Base-by-base conservation (phyloP, 2,888 invertebrate species). In the Folsomia manolachei region DNA sequence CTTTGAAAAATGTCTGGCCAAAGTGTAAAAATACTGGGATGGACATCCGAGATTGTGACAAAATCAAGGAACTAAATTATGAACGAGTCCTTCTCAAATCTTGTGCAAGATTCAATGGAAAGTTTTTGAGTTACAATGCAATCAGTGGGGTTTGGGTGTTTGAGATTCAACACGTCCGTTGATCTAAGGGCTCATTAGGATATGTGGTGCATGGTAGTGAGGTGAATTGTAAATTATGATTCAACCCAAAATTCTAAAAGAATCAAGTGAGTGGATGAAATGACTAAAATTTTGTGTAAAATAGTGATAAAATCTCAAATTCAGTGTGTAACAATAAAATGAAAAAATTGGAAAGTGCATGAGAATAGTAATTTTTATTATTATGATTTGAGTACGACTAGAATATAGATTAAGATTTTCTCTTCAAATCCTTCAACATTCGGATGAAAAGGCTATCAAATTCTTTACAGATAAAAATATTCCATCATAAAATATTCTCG, bases 1-100 rank as follows among this genome's bases (percentile, higher is more conserved):
- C 97, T 0, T 85, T 99, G 63, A 95, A 97, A 84, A 88, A 93
- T 78, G 93, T 97, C 1, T 99, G 95, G 93, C 98, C 98, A 0
- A 86, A 89, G 21, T 94, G 96, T 83, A 90, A 90, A 0, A 89
- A 89, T 69, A 93, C 93, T 81, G 88, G 90, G 2, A 53, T 26
- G 9, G 24, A 27, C 19, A 26, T 62, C 84, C n/a, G n/a, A n/a
- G n/a, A n/a, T n/a, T n/a, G n/a, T n/a, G 62, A 52, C 21, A n/a
- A 63, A n/a, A 18, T 7, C 1, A 11, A 14, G 1, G 24, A 19
- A 0, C n/a, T 60, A 39, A 25, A 61, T n/a, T 74, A 63, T 65
- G 65, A 65, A 24, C 1, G 23, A 0, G 1, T 21, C 0, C 56
- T 74, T 4, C 21, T 18, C 9, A 18, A 21, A n/a, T 4, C 11